Evolutionary conservation across 2,113 vertebrate species (phyloP).

Genomic region (Heptranchias perlo): DNA sequence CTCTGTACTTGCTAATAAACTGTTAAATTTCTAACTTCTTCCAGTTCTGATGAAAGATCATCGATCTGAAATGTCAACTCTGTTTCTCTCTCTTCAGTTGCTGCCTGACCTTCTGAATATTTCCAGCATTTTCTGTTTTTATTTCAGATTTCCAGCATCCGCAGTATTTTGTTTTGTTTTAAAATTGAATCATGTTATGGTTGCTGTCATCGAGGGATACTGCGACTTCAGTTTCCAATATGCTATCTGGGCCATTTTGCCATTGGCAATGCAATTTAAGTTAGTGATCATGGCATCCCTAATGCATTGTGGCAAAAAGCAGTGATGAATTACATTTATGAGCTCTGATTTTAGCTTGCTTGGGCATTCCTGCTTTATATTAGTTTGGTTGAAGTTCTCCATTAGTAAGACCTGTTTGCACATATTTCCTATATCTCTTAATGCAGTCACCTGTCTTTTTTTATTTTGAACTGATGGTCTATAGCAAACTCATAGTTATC

Average conservation of each 20-base stretch:
- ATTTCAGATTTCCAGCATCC: too few species aligned
- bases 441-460: neutral
- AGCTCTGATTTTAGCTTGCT: neutral
- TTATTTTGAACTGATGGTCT: neutral
- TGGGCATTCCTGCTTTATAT: neutral
- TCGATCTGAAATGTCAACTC: too few species aligned
- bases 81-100: too few species aligned
- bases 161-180: too few species aligned
- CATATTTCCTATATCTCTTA: neutral
- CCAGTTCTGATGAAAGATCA: too few species aligned
- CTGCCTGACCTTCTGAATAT: too few species aligned
- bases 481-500: neutral
- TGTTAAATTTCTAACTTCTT: too few species aligned
- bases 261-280: neutral
- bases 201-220: neutral
- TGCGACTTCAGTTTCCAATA: neutral
- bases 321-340: neutral
- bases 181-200: neutral
- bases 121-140: too few species aligned
- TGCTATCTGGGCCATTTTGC: neutral
- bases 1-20: too few species aligned
- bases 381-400: neutral
- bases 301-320: neutral
- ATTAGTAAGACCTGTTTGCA: neutral
- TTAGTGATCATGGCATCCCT: neutral